Base-by-base conservation (phyloP, 2,113 vertebrate species). In the Carettochelys insculpta region DNA sequence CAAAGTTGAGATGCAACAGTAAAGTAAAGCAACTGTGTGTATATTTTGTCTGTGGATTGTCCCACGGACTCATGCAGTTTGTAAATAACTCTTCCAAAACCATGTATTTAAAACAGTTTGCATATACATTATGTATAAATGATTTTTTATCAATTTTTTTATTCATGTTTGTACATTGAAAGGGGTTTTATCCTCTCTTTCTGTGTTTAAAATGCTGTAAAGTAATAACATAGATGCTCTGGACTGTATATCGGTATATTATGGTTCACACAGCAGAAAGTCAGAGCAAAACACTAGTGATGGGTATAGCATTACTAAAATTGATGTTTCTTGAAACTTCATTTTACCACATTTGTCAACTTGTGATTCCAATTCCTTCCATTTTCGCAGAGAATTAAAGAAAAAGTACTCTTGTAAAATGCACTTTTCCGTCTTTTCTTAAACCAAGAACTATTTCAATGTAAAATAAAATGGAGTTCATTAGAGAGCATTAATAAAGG, bases 121-220 rank as follows among this genome's bases (percentile, higher is more conserved):
- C 98, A 98, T 98, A 99, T 98, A 97, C 97, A 98, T 98, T 98
- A 98, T 99, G 99, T 98, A 99, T 97, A 98, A 98, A 98, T 98
- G 97, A 98, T 98, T 99, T 99, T 98, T 99, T 98, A 97, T 99
- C 96, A 95, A 34, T 96, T 99, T 99, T 99, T 98, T 98, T 97
- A 98, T 98, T 97, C 98, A 98, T 98, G 97, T 99, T 99, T 99
- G 98, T 99, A 98, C 98, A 98, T 98, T 98, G 97, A 96, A 97
- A 96, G 96, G 97, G 93, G 85, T 94, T 93, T 87, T 82, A 80
- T 90, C 95, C 93, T 96, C 96, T 94, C 96, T 98, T 98, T 98
- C 98, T 97, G 98, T 98, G 98, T 98, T 98, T 97, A 97, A 97
- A 98, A 97, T 98, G 98, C 97, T 97, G 97, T 98, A 98, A 98